Evolutionary conservation across 2,113 vertebrate genomes (phyloP).

Genomic region (Dascyllus trimaculatus): DNA sequence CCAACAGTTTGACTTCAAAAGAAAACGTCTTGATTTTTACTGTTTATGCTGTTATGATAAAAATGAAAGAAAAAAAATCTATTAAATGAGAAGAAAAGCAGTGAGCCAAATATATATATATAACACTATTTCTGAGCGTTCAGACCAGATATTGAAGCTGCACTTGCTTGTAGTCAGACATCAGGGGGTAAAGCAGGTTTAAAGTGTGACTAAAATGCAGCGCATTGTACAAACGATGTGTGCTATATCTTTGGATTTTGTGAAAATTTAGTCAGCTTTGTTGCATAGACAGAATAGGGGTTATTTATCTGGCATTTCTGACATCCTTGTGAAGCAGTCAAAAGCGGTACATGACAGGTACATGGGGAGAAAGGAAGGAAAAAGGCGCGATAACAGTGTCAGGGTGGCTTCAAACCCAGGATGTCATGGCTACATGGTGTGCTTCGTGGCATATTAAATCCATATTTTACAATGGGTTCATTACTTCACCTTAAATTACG

Average conservation of each 20-base stretch:
- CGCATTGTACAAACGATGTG: neutral
- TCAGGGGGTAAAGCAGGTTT: constrained; percentile 16
- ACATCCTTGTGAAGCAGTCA: constrained; percentile 5
- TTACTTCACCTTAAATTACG: too few relatives aligned
- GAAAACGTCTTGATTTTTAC: constrained; percentile 21
- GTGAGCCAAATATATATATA: constrained; percentile 49
- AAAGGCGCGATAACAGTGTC: too few relatives aligned
- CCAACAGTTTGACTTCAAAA: constrained; percentile 62
- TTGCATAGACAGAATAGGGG: neutral
- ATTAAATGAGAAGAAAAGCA: constrained; percentile 15
- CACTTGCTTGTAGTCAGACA: constrained; percentile 26
- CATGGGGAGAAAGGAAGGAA: neutral
- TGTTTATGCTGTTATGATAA: neutral
- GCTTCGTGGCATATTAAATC: too few relatives aligned
- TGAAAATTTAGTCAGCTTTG: constrained; percentile 18
- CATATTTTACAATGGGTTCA: too few relatives aligned
- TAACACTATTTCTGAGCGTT: constrained; percentile 8
- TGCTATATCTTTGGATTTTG: constrained; percentile 12
- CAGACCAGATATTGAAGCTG: constrained; percentile 1
- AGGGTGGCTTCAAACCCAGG: constrained; percentile 6
- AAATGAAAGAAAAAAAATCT: constrained; percentile 22
- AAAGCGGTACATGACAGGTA: constrained; percentile 9
- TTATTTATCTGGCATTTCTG: constrained; percentile 11
- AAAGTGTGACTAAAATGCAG: constrained; percentile 27
- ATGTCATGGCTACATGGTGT: neutral